Base-by-base conservation (phyloP, 1,140 invertebrate genomes). In the Branchinecta lindahli region DNA sequence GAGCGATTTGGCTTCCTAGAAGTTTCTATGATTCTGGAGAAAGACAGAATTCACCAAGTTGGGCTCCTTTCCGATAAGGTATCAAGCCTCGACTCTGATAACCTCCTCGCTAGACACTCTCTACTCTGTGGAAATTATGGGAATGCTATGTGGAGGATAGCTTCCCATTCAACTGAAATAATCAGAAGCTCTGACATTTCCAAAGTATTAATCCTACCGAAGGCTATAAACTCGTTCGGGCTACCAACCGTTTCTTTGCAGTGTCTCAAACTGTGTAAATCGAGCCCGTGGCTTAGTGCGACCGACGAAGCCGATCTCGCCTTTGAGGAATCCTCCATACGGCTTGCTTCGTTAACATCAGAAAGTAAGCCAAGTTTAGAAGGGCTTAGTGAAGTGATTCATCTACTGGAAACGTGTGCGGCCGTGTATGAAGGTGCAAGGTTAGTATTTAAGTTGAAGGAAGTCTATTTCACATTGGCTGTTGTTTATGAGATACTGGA, bases 111-210 rank as follows among this genome's bases (percentile, higher is more conserved):
- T 15, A 61, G 6, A 61, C 52, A 61, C 18, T 61, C 18, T 3
- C 18, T 61, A 6, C 18, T 61, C 52, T 61, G 52, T 61, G 52
- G 52, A 15, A 61, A 61, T 61, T 61, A 61, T 61, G 52, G 52
- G 52, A 61, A 61, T 61, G 52, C 52, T 20, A 61, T 61, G 18
- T 61, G 12, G 18, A 61, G 18, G 18, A 20, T 12, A 20, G 52
- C 52, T 33, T 33, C 33, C 33, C 33, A 33, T 33, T 33, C 33
- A 33, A 33, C 33, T 33, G 33, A 33, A 33, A 33, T 33, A 33
- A 33, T 33, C 33, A 33, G 33, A 33, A 33, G 33, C 33, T 33
- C 33, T 33, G 33, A 33, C 33, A 33, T 33, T 33, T 33, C 33
- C 33, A 33, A 33, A 33, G 33, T 33, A 33, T 33, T 33, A 33